Evolutionary conservation across 2,888 invertebrate species (phyloP), one percentile per base, ranked within the genome.

Genomic region (Mongoloraphidia duomilia): DNA sequence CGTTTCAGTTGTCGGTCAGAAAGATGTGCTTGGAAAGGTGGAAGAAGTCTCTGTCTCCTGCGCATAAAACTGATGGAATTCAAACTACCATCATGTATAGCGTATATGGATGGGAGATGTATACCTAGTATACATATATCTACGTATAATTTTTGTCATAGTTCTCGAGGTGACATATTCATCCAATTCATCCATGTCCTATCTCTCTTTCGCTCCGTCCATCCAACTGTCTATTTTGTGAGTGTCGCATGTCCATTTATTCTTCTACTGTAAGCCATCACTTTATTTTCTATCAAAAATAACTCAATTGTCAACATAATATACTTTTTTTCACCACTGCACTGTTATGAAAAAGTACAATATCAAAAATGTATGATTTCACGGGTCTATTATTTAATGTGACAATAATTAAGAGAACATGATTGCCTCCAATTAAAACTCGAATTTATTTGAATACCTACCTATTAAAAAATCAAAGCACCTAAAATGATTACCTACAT

Each of bases 101-200:
- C 17, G 17, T 17, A 17, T 26, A 26, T 26, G 26, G 5, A 26
- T 26, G 26, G 26, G 26, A 26, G 5, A 26, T 5, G 5, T 38
- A 38, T n/a, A 39, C 40, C 12, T 39, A 2, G n/a, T 11, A 39
- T 11, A 39, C 40, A 39, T 14, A 39, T 12, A 39, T 14, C 12
- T 11, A n/a, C 40, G 11, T 34, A 34, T 43, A 43, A 43, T 43
- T 48, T 48, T 48, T 48, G 48, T 41, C 47, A 34, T 33, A 40
- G 41, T 40, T 39, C 41, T 41, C 37, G 44, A 48, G 42, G 39
- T 48, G 48, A 48, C 48, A 48, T 48, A 48, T 48, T 48, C 48
- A 48, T 48, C 43, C 38, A 46, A 26, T 46, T 38, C 46, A 12
- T 34, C 46, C 40, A 35, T 48, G 48, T 43, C 43, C 37, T 38